Evolutionary conservation across 2,797 vertebrate genomes (phyloP).

Genomic region (Poliocrania exsul): DNA sequence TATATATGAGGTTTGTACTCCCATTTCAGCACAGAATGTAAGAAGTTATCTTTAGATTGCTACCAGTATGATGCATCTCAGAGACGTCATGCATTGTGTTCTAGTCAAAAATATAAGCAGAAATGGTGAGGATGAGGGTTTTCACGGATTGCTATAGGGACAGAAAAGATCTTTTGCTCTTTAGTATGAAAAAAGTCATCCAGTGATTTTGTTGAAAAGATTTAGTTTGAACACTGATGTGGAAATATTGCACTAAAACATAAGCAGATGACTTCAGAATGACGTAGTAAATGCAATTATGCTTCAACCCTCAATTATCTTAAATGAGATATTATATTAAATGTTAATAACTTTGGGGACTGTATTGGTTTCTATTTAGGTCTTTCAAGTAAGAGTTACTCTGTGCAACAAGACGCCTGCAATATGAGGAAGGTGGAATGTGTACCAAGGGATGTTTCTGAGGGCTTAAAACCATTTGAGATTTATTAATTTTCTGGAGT

Average conservation of each 20-base stretch:
- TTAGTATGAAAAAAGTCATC: neutral
- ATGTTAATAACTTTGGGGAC: conserved; percentile 40
- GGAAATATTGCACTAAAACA: neutral
- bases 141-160: neutral
- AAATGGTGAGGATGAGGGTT: neutral
- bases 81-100: neutral
- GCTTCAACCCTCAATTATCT: conserved; percentile 27
- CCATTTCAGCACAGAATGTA: neutral
- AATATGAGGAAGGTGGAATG: conserved; percentile 18
- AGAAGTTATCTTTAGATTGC: neutral
- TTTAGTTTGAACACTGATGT: neutral
- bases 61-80: neutral
- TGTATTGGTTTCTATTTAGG: conserved; percentile 10
- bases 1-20: neutral
- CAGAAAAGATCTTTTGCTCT: neutral
- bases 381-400: conserved; percentile 48
- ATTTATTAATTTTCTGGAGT: conserved; percentile 74
- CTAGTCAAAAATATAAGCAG: neutral
- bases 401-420: conserved; percentile 18
- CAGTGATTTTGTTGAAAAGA: neutral
- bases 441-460: conserved; percentile 31
- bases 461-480: conserved; percentile 62
- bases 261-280: neutral
- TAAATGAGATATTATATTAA: conserved; percentile 55
- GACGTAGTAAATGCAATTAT: conserved; percentile 35